phyloP scores from a whole-genome alignment of 1,140 invertebrate species.

The Bicyclus anynana region DNA sequence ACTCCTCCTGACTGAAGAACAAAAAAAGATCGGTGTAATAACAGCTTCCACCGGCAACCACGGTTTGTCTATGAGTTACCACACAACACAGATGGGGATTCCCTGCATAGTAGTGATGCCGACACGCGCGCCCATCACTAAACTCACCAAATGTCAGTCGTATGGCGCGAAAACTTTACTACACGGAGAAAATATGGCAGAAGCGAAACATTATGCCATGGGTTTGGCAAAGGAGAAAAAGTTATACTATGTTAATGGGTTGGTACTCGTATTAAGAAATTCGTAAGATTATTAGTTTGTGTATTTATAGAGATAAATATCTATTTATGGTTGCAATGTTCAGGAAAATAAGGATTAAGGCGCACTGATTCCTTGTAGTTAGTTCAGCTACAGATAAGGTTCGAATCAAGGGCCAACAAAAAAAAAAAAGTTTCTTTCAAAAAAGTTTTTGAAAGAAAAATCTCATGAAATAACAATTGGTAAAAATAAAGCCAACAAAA shows the following conservation, averaged over 20 bases:
- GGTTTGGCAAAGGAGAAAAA: slow-evolving; percentile 39
- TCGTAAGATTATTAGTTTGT: too few relatives aligned
- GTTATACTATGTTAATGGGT: slow-evolving; percentile 44
- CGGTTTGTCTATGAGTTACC: slow-evolving; percentile 36
- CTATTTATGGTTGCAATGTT: too few relatives aligned
- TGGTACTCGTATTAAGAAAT: slow-evolving; percentile 7
- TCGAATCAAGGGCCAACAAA: too few relatives aligned
- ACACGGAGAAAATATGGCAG: slow-evolving; percentile 35
- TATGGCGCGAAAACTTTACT: slow-evolving; percentile 38
- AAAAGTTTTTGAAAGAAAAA: too few relatives aligned
- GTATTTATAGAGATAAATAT: too few relatives aligned
- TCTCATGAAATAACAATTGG: too few relatives aligned
- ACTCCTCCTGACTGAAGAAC: slow-evolving; percentile 33
- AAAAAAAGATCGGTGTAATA: slow-evolving; percentile 39
- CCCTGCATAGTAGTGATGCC: slow-evolving; percentile 44
- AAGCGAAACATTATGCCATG: slow-evolving; percentile 37
- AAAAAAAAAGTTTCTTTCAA: too few relatives aligned
- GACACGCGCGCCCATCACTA: slow-evolving; percentile 33
- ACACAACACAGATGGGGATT: slow-evolving; percentile 33
- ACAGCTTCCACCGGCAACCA: slow-evolving; percentile 43
- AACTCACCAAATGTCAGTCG: slow-evolving; percentile 34
- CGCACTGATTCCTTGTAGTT: too few relatives aligned
- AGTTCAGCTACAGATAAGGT: too few relatives aligned
- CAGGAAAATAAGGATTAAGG: too few relatives aligned
- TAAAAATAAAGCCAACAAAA: too few relatives aligned